Percentiles rank a stretch among this genome's conserved stretches.
Evolutionary conservation across 2,113 vertebrate genomes (phyloP).

Genomic region (Sus scrofa): DNA sequence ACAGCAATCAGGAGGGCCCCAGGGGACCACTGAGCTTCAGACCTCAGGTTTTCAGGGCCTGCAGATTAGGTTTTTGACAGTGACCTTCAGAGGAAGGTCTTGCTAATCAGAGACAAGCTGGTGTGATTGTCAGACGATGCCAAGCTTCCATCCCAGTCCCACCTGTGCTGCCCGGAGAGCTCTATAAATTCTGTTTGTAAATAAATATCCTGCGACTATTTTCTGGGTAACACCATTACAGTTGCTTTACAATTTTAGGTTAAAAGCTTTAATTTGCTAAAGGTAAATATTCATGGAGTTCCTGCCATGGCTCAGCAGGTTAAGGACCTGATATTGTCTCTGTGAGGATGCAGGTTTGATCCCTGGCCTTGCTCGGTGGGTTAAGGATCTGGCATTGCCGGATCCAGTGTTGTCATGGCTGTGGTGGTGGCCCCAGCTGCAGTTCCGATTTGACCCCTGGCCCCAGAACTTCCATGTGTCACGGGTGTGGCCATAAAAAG

Average conservation of each 20-base stretch:
- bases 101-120: background rate
- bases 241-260: background rate
- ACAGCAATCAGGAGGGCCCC: background rate
- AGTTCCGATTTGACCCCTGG: no score
- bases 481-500: no score
- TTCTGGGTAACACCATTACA: background rate
- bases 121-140: no score
- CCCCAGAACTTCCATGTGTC: no score
- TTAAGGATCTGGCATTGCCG: no score
- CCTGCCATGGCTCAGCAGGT: no score
- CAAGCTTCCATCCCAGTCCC: background rate
- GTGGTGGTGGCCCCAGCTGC: no score
- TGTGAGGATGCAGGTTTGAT: no score
- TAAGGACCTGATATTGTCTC: no score
- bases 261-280: background rate
- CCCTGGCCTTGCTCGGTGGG: no score
- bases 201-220: background rate
- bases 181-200: background rate
- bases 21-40: background rate
- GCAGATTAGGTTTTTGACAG: background rate
- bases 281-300: background rate
- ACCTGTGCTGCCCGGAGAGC: background rate
- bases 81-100: background rate
- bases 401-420: no score
- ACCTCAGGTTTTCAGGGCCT: background rate